A percentile compares a stretch with the other conserved stretches of the same genome.
Conservation (phyloP, 2,113 vertebrate genomes). For the Perognathus longimembris region DNA sequence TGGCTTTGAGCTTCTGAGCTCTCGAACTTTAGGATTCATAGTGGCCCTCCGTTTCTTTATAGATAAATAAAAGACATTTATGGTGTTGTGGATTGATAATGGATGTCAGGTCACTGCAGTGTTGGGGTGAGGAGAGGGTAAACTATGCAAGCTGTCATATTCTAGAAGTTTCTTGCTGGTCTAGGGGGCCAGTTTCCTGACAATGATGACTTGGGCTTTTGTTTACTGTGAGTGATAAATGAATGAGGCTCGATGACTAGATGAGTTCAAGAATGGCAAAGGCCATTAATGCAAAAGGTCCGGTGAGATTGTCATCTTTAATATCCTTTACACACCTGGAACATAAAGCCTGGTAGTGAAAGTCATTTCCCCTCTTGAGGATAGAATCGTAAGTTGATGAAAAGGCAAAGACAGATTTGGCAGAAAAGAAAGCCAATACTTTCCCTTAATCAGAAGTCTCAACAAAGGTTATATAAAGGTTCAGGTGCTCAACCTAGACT, state of each 20-base stretch:
- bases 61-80: neutral
- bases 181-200: neutral
- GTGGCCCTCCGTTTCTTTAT: neutral
- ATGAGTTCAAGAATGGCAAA: neutral
- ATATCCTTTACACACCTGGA: neutral
- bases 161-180: neutral
- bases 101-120: accelerated
- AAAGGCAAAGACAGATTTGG: neutral
- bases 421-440: neutral
- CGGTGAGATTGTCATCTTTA: neutral
- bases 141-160: too few relatives aligned
- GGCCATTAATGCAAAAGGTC: neutral
- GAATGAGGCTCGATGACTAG: too few relatives aligned
- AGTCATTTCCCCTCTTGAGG: neutral
- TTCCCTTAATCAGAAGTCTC: neutral
- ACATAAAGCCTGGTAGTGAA: neutral
- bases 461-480: neutral
- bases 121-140: accelerated
- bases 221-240: neutral
- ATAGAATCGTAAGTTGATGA: neutral
- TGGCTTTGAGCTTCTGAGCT: neutral
- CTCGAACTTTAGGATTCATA: neutral
- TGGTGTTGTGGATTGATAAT: neutral
- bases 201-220: neutral
- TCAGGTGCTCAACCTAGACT: neutral